phyloP scores from a whole-genome alignment of 1,140 invertebrate species.

The Eubasilissa regina region DNA sequence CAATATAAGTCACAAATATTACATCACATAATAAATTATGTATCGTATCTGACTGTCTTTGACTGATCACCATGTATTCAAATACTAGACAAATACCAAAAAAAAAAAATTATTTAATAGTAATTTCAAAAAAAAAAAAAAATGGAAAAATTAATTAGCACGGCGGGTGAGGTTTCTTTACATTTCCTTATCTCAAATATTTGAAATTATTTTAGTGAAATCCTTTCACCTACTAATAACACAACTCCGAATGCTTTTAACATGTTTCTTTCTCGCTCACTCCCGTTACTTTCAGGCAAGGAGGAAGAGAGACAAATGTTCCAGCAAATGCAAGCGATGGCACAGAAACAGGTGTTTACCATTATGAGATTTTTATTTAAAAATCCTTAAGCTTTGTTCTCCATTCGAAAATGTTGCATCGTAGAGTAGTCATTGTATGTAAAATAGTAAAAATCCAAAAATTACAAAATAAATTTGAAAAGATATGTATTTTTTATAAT shows the following conservation, averaged over 20 bases:
- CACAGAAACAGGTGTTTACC: slow-evolving; percentile 93
- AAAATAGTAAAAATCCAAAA: background rate
- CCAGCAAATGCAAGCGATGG: slow-evolving; percentile 96
- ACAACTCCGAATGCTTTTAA: slow-evolving; percentile 13
- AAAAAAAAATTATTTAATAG: too few relatives aligned
- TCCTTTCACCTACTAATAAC: background rate
- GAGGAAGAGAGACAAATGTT: slow-evolving; percentile 96
- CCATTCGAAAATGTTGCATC: background rate
- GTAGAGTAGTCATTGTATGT: slow-evolving; percentile 14
- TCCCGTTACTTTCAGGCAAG: slow-evolving; percentile 79
- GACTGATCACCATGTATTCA: too few relatives aligned
- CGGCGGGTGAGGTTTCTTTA: too few relatives aligned
- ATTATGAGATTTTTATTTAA: slow-evolving; percentile 37
- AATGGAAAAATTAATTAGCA: too few relatives aligned
- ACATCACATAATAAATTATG: too few relatives aligned
- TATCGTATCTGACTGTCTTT: too few relatives aligned
- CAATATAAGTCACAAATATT: too few relatives aligned
- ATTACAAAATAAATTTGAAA: background rate
- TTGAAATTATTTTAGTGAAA: background rate
- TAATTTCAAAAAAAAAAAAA: too few relatives aligned
- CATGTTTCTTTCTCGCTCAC: slow-evolving; percentile 48
- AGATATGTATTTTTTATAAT: background rate
- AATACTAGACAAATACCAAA: too few relatives aligned
- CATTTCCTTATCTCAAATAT: too few relatives aligned
- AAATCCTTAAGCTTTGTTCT: slow-evolving; percentile 14